Base-by-base conservation (phyloP, 2,888 invertebrate species). In the Orthosia cruda region DNA sequence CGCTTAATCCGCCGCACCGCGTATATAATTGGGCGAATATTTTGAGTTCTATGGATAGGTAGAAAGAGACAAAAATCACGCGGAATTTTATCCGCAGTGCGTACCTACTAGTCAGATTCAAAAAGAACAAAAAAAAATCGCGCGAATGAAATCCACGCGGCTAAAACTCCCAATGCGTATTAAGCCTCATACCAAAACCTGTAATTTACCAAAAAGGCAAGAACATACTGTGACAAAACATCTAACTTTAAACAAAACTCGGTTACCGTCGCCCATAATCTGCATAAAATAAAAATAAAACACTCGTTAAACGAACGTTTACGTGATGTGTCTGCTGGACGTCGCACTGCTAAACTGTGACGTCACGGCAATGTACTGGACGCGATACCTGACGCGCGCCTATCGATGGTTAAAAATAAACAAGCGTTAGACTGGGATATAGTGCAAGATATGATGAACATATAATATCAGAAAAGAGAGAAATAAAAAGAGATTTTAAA, bases 321-420 rank as follows among this genome's bases (percentile, higher is more conserved):
- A 40, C 23, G 20, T 23, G 26, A 50, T 71, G 32, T 20, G 50
- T 16, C 50, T 61, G 50, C n/a, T 32, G 20, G 58, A 50, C 45
- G 50, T 50, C 32, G 58, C 32, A 12, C 59, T n/a, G 40, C 7
- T 32, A 15, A 12, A 45, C 49, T 12, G 1, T 80, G 65, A 65
- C 55, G 75, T 65, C 64, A 55, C 16, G 18, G 4, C 7, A 32
- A 12, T 4, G 18, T 15, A 26, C 50, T 54, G 20, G 3, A 64
- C 52, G 26, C 52, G 26, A 32, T 40, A 50, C 55, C 26, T 74
- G 75, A 81, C 77, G 55, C 50, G 32, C n/a, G 9, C 45, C n/a
- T 20, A 62, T 47, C 50, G 23, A 50, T 45, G 45, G 50, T 65
- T 77, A 47, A 74, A 65, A 74, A 81, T 66, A 81, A 74, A 66